Conservation (phyloP, 1,140 invertebrate genomes). For the Heterodera carotae region DNA sequence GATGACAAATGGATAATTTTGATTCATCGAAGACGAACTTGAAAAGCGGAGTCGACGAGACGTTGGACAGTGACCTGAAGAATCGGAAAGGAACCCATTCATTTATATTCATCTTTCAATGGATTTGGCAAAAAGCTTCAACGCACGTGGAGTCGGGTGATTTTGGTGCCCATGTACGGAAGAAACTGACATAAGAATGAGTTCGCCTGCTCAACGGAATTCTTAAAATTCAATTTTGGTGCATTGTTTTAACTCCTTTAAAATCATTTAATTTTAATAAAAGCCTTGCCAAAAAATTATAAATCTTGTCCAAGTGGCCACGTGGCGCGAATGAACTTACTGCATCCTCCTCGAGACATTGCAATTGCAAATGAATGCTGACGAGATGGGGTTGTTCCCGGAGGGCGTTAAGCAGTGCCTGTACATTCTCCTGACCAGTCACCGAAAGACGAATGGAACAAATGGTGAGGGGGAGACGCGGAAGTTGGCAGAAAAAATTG, state of each 20-base stretch:
- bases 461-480: constrained; percentile 52
- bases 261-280: too few species aligned
- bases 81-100: neutral
- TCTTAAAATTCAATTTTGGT: constrained; percentile 35
- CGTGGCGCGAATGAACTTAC: constrained; percentile 45
- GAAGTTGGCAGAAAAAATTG: constrained; percentile 57
- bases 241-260: too few species aligned
- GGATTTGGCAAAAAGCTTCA: neutral
- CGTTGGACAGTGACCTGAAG: constrained; percentile 44
- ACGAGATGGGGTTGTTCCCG: constrained; percentile 43
- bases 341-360: constrained; percentile 55
- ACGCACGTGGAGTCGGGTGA: constrained; percentile 58
- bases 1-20: too few species aligned
- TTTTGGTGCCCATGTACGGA: constrained; percentile 53
- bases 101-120: neutral
- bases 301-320: constrained; percentile 17
- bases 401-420: constrained; percentile 50
- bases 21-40: neutral
- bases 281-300: neutral
- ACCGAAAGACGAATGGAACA: constrained; percentile 57
- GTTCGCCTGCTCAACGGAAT: constrained; percentile 59
- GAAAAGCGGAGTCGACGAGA: constrained; percentile 52
- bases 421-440: constrained; percentile 55
- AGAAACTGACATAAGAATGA: constrained; percentile 52
- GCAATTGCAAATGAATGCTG: constrained; percentile 59